Percentiles rank a stretch among this genome's conserved stretches.
These are phyloP conservation scores for Silurus lanzhouensis DNA, from an alignment of 2,797 vertebrate species.

Conservation along the genomic window DNA sequence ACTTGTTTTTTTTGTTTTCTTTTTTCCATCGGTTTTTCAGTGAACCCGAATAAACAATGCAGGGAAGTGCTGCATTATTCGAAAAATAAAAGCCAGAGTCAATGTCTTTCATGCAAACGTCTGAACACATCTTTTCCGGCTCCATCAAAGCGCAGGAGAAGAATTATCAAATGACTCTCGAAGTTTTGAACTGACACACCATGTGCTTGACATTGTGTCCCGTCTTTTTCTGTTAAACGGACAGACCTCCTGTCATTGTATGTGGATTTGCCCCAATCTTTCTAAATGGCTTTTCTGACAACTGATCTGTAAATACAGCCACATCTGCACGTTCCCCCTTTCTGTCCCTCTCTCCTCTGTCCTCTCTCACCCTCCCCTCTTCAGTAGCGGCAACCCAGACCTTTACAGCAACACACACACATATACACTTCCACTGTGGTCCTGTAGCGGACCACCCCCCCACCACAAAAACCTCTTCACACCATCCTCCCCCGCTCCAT, in stretches of 20 bases:
- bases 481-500: slow-evolving; percentile 68
- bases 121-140: not conserved
- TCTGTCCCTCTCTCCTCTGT: slow-evolving; percentile 57
- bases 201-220: slow-evolving; percentile 69
- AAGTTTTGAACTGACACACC: slow-evolving; percentile 45
- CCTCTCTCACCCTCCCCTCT: slow-evolving; percentile 58
- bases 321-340: slow-evolving; percentile 84
- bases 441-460: slow-evolving; percentile 57
- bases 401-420: slow-evolving; percentile 66
- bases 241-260: slow-evolving; percentile 68
- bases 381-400: slow-evolving; percentile 56
- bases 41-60: slow-evolving; percentile 24
- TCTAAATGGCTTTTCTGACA: slow-evolving; percentile 93
- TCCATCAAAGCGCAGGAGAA: not conserved
- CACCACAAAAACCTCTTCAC: slow-evolving; percentile 79
- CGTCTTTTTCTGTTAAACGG: slow-evolving; percentile 70
- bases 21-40: not conserved
- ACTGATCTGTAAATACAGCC: slow-evolving; percentile 99
- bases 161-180: slow-evolving; percentile 12
- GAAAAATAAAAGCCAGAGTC: not conserved
- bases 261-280: slow-evolving; percentile 68
- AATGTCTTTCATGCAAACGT: not conserved
- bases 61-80: not conserved
- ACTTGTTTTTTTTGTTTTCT: slow-evolving; percentile 42
- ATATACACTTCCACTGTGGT: slow-evolving; percentile 58